Conservation (phyloP, 2,797 vertebrate genomes). For the Labeo calbasu region DNA sequence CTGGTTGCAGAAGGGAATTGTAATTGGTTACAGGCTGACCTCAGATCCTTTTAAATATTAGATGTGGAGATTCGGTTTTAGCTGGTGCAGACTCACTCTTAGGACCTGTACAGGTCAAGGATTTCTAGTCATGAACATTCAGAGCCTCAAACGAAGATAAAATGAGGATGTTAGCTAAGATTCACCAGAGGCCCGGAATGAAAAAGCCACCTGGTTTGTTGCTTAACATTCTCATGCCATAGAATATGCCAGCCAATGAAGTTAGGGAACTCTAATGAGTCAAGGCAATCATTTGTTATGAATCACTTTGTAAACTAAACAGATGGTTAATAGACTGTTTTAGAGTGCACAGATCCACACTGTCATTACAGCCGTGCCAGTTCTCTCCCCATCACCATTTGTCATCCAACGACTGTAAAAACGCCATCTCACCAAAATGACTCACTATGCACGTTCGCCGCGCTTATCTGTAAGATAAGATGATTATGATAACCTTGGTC, state of each 20-base stretch:
- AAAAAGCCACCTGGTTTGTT: not conserved
- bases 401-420: constrained; percentile 20
- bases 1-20: not conserved
- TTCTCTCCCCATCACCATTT: constrained; percentile 20
- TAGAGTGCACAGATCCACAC: constrained; percentile 14
- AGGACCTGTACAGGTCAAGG: not conserved
- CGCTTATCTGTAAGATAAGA: constrained; percentile 2
- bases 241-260: constrained; percentile 21
- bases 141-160: not conserved
- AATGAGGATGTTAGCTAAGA: not conserved
- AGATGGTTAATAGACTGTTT: constrained; percentile 37
- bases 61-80: not conserved
- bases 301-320: constrained; percentile 44
- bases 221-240: not conserved
- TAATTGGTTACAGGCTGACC: not conserved
- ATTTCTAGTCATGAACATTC: not conserved
- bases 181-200: not conserved
- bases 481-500: constrained; percentile 25
- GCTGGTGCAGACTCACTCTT: not conserved
- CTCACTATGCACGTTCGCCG: not conserved
- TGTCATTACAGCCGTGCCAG: constrained; percentile 18
- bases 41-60: constrained; percentile 18
- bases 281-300: constrained; percentile 38
- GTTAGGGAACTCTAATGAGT: constrained; percentile 16
- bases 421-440: constrained; percentile 13